Conservation (phyloP, 2,113 vertebrate species). For the Microtus ochrogaster region DNA sequence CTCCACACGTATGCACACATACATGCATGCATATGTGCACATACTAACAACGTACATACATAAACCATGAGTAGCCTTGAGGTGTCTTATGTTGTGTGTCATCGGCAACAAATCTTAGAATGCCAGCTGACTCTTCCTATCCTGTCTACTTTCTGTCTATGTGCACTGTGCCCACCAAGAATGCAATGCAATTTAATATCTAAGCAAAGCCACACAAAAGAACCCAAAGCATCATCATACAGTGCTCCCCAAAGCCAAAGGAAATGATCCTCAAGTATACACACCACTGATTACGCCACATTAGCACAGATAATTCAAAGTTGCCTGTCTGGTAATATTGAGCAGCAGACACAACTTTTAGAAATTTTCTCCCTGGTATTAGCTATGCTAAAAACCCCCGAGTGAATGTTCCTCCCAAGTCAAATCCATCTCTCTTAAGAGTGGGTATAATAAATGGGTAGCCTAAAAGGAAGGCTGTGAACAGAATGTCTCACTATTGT, state of each 20-base stretch:
- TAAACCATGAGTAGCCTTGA: neutral
- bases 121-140: neutral
- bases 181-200: neutral
- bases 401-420: constrained; percentile 66
- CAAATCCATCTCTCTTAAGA: constrained; percentile 79
- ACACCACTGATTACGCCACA: constrained; percentile 53
- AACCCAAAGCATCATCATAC: neutral
- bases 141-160: neutral
- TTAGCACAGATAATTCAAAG: constrained; percentile 77
- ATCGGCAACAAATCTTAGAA: constrained; percentile 8
- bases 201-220: constrained; percentile 49
- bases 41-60: neutral
- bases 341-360: constrained; percentile 69
- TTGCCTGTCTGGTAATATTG: constrained; percentile 68
- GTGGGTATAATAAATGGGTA: constrained; percentile 75
- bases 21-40: no score
- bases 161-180: neutral
- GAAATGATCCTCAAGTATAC: constrained; percentile 23
- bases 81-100: neutral
- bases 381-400: constrained; percentile 64
- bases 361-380: constrained; percentile 68
- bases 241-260: constrained; percentile 9
- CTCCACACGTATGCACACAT: neutral
- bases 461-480: constrained; percentile 79
- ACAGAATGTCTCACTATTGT: constrained; percentile 76